Conservation (phyloP, 2,113 vertebrate species). For the Penelope pileata region DNA sequence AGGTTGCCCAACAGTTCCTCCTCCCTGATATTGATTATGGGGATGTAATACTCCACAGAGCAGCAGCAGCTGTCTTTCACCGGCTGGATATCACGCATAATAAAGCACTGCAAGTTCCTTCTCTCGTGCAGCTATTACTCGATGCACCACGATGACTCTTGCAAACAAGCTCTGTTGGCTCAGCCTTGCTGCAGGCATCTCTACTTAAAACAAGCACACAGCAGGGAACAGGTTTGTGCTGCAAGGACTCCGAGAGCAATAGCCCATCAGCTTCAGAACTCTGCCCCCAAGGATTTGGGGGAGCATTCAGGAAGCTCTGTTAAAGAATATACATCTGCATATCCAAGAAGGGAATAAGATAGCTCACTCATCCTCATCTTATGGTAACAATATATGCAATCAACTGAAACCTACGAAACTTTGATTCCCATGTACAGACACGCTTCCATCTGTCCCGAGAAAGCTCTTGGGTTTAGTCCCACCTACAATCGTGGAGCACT, state of each 20-base stretch:
- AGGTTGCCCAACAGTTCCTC: constrained; percentile 64
- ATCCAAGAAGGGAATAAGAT: neutral
- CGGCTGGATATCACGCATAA: constrained; percentile 27
- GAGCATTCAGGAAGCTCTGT: neutral
- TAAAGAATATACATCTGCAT: neutral
- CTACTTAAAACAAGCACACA: neutral
- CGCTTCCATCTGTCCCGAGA: neutral
- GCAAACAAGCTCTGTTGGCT: constrained; percentile 8
- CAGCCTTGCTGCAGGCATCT: neutral
- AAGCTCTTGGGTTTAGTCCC: neutral
- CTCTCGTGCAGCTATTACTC: neutral
- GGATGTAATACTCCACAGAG: neutral
- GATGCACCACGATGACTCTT: neutral
- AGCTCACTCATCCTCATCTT: neutral
- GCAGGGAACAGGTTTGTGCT: neutral
- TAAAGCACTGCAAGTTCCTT: constrained; percentile 48
- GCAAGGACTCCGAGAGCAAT: accelerated
- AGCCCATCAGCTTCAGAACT: neutral
- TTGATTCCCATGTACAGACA: neutral
- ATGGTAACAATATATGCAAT: accelerated
- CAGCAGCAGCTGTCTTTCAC: constrained; percentile 62
- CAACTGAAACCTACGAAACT: neutral
- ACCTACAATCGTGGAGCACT: accelerated
- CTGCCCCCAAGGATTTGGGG: neutral
- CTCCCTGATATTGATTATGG: constrained; percentile 56